Conservation (phyloP, 2,888 invertebrate species). For the Thymelicus lineola region DNA sequence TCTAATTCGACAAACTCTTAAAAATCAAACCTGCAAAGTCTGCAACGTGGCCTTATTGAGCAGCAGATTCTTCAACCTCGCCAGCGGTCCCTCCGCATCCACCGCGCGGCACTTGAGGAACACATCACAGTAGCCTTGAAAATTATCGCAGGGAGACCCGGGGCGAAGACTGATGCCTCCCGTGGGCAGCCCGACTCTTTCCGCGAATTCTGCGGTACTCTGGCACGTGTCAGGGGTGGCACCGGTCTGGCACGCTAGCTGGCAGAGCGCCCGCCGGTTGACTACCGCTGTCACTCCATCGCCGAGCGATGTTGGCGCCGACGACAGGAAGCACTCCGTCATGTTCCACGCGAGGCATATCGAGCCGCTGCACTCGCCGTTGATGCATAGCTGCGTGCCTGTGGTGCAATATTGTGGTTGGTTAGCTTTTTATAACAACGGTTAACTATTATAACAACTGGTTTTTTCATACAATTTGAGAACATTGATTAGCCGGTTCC, state of each 20-base stretch:
- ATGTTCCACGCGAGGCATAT: conserved; percentile 98
- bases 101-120: conserved; percentile 99
- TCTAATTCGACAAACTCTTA: neutral
- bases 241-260: conserved; percentile 97
- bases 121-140: conserved; percentile 99
- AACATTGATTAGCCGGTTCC: too few relatives aligned
- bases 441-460: too few relatives aligned
- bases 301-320: conserved; percentile 86
- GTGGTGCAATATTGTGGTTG: conserved; percentile 23
- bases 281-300: conserved; percentile 85
- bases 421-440: too few relatives aligned
- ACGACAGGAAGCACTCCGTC: conserved; percentile 97
- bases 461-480: too few relatives aligned
- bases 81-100: conserved; percentile 99
- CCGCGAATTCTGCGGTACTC: conserved; percentile 95
- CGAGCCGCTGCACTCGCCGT: conserved; percentile 97
- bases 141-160: conserved; percentile 99
- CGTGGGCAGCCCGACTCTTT: conserved; percentile 88
- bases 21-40: conserved; percentile 86
- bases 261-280: conserved; percentile 95
- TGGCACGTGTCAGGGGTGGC: conserved; percentile 90
- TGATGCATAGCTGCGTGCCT: conserved; percentile 92
- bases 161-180: conserved; percentile 95
- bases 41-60: conserved; percentile 95
- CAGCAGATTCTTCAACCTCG: conserved; percentile 97